Conservation (phyloP, 2,888 invertebrate genomes). For the Pyrochroa serraticornis region DNA sequence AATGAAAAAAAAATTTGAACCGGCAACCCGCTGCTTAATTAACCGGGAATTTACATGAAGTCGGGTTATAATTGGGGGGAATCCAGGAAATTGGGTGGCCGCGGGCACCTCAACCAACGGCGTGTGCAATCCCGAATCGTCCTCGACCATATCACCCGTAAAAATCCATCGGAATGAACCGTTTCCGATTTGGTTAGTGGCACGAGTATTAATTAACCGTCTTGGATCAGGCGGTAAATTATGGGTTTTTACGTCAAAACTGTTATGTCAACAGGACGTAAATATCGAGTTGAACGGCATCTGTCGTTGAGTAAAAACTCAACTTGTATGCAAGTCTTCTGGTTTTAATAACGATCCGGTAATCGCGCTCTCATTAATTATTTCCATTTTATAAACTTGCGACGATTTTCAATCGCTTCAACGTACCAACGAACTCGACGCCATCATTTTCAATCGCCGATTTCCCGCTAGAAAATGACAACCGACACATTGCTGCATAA, state of each 20-base stretch:
- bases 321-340: conserved; percentile 9
- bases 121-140: no score
- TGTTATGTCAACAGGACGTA: conserved; percentile 22
- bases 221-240: conserved; percentile 11
- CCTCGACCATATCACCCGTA: no score
- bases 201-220: no score
- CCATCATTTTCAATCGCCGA: conserved; percentile 18
- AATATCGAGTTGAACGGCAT: conserved; percentile 27
- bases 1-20: no score
- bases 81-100: no score
- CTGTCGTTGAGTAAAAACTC: conserved; percentile 19
- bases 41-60: no score
- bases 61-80: no score
- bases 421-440: conserved; percentile 2
- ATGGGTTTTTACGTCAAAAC: conserved; percentile 16
- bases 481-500: conserved; percentile 2
- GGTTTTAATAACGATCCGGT: conserved; percentile 22
- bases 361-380: conserved; percentile 23
- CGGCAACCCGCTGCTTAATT: no score
- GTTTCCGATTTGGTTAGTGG: no score
- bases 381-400: conserved; percentile 19
- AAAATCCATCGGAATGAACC: no score
- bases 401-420: conserved; percentile 13
- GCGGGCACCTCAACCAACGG: no score
- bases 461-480: conserved; percentile 4